Evolutionary conservation across 2,888 invertebrate species (phyloP), one percentile per base, ranked within the genome.

Genomic region (Peribatodes rhomboidaria): DNA sequence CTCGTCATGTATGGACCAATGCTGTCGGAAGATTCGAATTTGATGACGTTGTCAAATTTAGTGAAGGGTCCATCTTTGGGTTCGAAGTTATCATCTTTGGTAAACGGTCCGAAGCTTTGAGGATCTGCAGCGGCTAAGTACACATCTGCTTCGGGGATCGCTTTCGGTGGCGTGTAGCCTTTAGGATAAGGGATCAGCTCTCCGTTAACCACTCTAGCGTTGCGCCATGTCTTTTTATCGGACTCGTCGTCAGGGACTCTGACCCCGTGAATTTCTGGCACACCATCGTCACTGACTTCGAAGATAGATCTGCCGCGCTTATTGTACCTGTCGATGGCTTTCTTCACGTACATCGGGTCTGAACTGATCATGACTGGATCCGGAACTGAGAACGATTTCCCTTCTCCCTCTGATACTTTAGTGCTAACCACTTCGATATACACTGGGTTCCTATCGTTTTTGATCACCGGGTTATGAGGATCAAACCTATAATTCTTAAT

Each of bases 161-260:
- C 95, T 69, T 94, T 94, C 1, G 95, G 95, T 53, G 96, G 95
- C 67, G 94, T 94, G 71, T 95, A 95, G 7, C 95, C 96, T 76
- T 95, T 94, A 52, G 96, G 96, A 75, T 97, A 96, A 16, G 97
- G 96, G 49, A 96, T 93, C 54, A 98, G 87, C 83, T 97, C 95
- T 59, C 97, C 97, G 79, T 98, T 97, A 49, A 98, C 97, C 13
- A 98, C 97, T 69, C 98, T 94, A 0, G 98, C 98, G 85, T 98
- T 98, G 59, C 98, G 94, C 98, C 98, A 98, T 0, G 96, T 96
- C 82, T 97, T 96, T 71, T 95, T 96, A 78, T 97, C 97, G 53
- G 96, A 95, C 61, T 97, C 96, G 72, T 97, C 97, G 79, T 98
- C 98, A 0, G 98, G 98, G 42, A 97, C 96, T 63, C 98, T 94